A percentile compares a stretch with the other conserved stretches of the same genome.
Evolutionary conservation across 2,113 vertebrate species (phyloP).

Genomic region (Phyllostomus hastatus): DNA sequence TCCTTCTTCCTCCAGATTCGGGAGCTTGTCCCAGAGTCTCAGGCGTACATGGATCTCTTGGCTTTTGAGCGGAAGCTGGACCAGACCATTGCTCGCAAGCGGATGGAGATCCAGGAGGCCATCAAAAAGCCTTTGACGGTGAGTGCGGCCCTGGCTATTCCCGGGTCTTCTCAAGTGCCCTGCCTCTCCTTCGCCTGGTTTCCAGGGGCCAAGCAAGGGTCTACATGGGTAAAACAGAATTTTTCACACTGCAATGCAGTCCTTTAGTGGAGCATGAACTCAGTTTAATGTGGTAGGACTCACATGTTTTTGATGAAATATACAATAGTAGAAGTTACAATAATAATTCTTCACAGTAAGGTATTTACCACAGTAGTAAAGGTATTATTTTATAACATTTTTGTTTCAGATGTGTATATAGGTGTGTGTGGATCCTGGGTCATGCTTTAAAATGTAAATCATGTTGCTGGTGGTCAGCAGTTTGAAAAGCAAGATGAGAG

Average conservation of each 20-base stretch:
- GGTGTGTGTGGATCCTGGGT: background rate
- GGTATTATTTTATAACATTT: background rate
- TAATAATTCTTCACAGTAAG: background rate
- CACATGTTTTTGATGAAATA: constrained; percentile 11
- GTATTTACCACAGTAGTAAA: background rate
- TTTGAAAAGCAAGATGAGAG: background rate
- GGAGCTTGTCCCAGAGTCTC: constrained; percentile 97
- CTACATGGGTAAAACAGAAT: background rate
- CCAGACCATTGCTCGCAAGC: constrained; percentile 97
- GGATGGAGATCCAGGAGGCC: constrained; percentile 99
- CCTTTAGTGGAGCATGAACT: background rate
- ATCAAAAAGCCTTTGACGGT: constrained; percentile 99
- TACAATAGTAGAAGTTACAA: background rate
- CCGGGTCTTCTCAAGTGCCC: background rate
- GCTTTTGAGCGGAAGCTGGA: constrained; percentile 99
- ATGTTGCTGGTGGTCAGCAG: background rate
- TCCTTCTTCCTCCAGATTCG: constrained; percentile 85
- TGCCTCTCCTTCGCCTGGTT: background rate
- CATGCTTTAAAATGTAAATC: background rate
- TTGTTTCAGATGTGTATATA: background rate
- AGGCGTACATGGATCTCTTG: constrained; percentile 99
- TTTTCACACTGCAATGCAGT: background rate
- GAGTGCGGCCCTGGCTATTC: background rate
- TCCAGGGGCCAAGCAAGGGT: background rate
- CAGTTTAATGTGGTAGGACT: background rate